Conservation (phyloP, 2,797 vertebrate genomes). For the Pangasius larnaudii region DNA sequence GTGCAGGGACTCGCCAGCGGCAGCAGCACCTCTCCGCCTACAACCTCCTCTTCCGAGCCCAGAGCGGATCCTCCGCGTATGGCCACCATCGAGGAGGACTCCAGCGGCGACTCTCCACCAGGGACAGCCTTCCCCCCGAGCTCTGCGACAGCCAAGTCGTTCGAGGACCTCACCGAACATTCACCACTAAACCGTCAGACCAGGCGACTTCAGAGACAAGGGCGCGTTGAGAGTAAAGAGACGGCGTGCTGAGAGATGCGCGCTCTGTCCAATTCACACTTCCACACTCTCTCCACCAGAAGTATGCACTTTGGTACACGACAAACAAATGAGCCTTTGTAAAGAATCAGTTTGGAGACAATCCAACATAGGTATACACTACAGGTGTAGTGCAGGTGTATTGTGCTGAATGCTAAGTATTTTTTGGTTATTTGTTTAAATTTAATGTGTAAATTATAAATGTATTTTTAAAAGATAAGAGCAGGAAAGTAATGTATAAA, state of each 20-base stretch:
- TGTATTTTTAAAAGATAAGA: slow-evolving; percentile 6
- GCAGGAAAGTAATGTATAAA: slow-evolving; percentile 28
- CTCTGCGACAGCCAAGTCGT: slow-evolving; percentile 87
- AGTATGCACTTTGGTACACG: slow-evolving; percentile 14
- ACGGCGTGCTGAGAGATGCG: slow-evolving; percentile 85
- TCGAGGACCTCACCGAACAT: slow-evolving; percentile 91
- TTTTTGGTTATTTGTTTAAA: slow-evolving; percentile 1
- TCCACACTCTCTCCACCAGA: slow-evolving; percentile 9
- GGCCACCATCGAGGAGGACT: slow-evolving; percentile 97
- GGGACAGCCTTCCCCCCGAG: slow-evolving; percentile 86
- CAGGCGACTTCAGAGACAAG: slow-evolving; percentile 88
- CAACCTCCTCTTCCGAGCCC: slow-evolving; percentile 63
- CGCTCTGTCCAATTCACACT: not conserved
- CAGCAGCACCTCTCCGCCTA: slow-evolving; percentile 35
- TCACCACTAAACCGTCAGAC: slow-evolving; percentile 72
- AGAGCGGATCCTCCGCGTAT: slow-evolving; percentile 81
- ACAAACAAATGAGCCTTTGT: slow-evolving; percentile 29
- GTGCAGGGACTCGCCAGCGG: not conserved
- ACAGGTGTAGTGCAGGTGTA: slow-evolving; percentile 20
- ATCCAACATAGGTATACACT: not conserved
- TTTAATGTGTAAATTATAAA: not conserved
- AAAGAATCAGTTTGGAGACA: slow-evolving; percentile 9
- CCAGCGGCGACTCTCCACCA: slow-evolving; percentile 86
- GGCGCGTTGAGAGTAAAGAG: slow-evolving; percentile 90
- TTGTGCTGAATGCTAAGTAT: slow-evolving; percentile 21